phyloP scores from a whole-genome alignment of 2,888 invertebrate genomes.

The Harpagoxenus sublaevis region DNA sequence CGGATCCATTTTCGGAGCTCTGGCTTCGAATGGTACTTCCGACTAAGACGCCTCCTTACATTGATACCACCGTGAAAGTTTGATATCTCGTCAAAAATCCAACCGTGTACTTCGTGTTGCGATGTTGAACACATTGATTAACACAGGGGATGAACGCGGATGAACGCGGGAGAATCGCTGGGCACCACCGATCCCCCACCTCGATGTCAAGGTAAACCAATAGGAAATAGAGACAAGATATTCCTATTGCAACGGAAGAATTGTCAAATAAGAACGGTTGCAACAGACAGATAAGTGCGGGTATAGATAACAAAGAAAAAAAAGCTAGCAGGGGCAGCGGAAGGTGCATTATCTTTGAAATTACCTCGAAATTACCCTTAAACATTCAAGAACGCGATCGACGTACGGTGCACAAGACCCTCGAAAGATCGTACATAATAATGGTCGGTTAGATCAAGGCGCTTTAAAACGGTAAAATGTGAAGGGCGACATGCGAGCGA shows the following conservation, averaged over 20 bases:
- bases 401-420: neutral
- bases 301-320: slow-evolving; percentile 35
- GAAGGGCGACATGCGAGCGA: neutral
- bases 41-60: neutral
- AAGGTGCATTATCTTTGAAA: neutral
- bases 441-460: neutral
- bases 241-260: neutral
- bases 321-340: neutral
- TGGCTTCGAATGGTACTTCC: neutral
- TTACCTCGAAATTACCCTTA: neutral
- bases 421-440: slow-evolving; percentile 4
- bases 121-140: slow-evolving; percentile 28
- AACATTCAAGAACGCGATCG: slow-evolving; percentile 17
- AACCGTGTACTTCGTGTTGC: neutral
- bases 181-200: neutral
- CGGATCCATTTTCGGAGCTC: neutral
- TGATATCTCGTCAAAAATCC: neutral
- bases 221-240: slow-evolving; percentile 30
- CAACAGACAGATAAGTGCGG: slow-evolving; percentile 28
- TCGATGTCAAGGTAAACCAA: neutral
- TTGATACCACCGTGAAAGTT: neutral
- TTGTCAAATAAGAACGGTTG: neutral
- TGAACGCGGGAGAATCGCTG: slow-evolving; percentile 7
- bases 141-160: neutral
- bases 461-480: slow-evolving; percentile 2